Conservation (phyloP, 2,888 invertebrate species). For the Luperina nickerlii region DNA sequence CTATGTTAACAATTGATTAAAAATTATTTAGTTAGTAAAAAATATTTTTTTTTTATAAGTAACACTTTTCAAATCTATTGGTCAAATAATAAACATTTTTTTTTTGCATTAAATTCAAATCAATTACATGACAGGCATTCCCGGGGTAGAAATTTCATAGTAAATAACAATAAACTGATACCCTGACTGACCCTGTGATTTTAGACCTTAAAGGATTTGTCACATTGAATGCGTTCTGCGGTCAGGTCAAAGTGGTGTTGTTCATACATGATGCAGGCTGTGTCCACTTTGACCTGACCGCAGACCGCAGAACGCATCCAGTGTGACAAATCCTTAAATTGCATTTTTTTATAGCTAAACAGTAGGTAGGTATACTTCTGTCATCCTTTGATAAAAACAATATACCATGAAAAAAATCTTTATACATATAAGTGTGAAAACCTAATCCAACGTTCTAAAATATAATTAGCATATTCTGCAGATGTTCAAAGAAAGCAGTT, state of each 20-base stretch:
- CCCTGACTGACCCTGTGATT: not conserved
- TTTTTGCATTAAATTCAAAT: not conserved
- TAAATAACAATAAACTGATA: not conserved
- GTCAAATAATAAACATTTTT: not conserved
- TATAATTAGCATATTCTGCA: constrained; percentile 6
- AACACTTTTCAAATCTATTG: not conserved
- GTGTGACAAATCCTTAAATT: too few species aligned
- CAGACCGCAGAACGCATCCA: too few species aligned
- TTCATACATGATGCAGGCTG: too few species aligned
- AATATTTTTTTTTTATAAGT: not conserved
- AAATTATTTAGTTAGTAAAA: not conserved
- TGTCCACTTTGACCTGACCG: too few species aligned
- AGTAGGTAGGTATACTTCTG: not conserved
- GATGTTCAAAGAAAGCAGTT: not conserved
- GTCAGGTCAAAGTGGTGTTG: too few species aligned
- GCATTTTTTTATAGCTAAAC: not conserved
- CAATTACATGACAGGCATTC: not conserved
- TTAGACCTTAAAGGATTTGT: not conserved
- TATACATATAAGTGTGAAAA: not conserved
- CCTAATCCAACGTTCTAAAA: not conserved
- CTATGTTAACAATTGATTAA: not conserved
- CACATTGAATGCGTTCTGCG: too few species aligned
- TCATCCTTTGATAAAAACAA: not conserved
- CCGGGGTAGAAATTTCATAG: not conserved
- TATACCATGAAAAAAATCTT: not conserved